Evolutionary conservation across 2,113 vertebrate genomes (phyloP).

Genomic region (Crotalus tigris): DNA sequence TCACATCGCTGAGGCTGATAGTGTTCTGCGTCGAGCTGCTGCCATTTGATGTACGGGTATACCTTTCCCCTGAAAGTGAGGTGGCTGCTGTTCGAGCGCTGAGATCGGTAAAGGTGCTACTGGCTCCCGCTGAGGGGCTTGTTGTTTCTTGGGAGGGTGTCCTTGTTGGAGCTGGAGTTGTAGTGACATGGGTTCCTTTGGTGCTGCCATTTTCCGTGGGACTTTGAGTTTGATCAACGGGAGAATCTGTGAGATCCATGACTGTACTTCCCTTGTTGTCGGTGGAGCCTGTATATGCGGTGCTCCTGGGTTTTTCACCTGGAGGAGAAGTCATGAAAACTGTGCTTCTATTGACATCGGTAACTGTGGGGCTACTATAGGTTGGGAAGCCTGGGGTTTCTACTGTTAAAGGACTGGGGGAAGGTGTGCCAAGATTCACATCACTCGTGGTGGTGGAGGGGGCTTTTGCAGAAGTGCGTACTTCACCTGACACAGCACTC

Average conservation of each 20-base stretch:
- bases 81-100: too few species aligned
- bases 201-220: background rate
- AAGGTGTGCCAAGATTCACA: background rate
- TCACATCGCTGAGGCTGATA: background rate
- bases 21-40: background rate
- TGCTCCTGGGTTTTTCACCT: too few species aligned
- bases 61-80: background rate
- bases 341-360: fast-evolving
- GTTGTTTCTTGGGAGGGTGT: too few species aligned
- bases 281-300: background rate
- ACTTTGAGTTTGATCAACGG: too few species aligned
- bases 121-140: too few species aligned
- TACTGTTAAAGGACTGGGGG: background rate
- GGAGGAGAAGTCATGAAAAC: background rate
- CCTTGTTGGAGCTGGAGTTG: background rate
- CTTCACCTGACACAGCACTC: too few species aligned
- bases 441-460: fast-evolving
- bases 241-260: too few species aligned
- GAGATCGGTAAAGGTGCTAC: too few species aligned
- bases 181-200: background rate
- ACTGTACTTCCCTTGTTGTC: background rate
- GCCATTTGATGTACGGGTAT: background rate
- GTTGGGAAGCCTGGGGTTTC: too few species aligned
- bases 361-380: fast-evolving
- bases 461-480: background rate